Base-by-base conservation (phyloP, 2,113 vertebrate species). In the Paracyprichromis sp. region DNA sequence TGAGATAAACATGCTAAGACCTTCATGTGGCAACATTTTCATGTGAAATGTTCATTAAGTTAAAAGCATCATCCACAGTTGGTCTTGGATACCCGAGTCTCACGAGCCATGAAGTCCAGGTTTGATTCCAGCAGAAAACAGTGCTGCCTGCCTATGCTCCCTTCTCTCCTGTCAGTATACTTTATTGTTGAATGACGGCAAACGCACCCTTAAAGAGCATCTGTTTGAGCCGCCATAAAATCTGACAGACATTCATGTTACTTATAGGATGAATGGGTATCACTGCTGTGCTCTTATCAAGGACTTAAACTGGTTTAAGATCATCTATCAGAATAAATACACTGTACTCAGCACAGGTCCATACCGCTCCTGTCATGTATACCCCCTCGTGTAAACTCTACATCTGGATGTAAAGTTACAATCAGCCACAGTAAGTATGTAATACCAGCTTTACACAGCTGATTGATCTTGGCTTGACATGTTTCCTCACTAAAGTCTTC, bases 11-110 rank as follows among this genome's bases (percentile, higher is more conserved):
- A 88, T 88, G 88, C 85, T 89, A 84, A 85, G 50, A 81, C 66
- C 63, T 71, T 86, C 47, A 10, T 88, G 80, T 5, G 14, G 87
- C 52, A 80, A 76, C 73, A 83, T 92, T 92, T 92, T 93, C 81
- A 83, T 69, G 84, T 66, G 80, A 83, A 87, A 85, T 31, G 8
- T 85, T 93, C 89, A 92, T 92, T 92, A 90, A 69, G 52, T 88
- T 94, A 88, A 93, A 92, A 93, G 80, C 87, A 87, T 85, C 69
- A 50, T 71, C 61, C 82, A 71, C 13, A 80, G 21, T 45, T 40
- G 43, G 34, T 52, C 69, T 24, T 11, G 13, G n/a, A 45, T 26
- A 40, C 29, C 53, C 4, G 36, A 4, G n/a, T 80, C 63, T 84
- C 73, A 73, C 8, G 76, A 73, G 5, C 14, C 54, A 50, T 34